Evolutionary conservation across 2,797 vertebrate species (phyloP).

Genomic region (Myotis planiceps): DNA sequence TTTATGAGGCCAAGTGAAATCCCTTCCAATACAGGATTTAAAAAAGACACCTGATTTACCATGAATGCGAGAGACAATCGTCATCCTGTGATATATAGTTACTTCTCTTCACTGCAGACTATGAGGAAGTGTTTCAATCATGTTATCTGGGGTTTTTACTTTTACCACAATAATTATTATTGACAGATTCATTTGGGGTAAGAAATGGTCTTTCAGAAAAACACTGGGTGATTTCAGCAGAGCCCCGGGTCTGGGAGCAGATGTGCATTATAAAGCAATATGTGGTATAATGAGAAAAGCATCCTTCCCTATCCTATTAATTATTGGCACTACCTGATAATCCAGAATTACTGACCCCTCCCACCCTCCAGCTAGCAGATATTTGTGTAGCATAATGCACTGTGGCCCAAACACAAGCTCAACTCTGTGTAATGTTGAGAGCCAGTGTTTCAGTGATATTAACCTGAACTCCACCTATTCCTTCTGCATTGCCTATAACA

Average conservation of each 20-base stretch:
- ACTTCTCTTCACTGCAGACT: neutral
- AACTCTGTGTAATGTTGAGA: neutral
- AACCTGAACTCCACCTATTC: neutral
- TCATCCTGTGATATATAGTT: neutral
- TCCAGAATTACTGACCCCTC: conserved; percentile 76
- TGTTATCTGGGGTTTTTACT: conserved; percentile 1
- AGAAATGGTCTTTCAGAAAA: conserved; percentile 52
- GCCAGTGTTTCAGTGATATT: neutral
- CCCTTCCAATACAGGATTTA: neutral
- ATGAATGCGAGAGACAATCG: neutral
- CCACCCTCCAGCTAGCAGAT: conserved; percentile 7
- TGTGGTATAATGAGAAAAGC: conserved; percentile 71
- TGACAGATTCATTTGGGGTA: conserved; percentile 70
- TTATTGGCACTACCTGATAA: conserved; percentile 73
- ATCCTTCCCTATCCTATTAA: conserved; percentile 78
- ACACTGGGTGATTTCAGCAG: conserved; percentile 53
- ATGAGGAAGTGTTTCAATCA: neutral
- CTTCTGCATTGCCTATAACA: neutral
- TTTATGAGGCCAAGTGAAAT: neutral
- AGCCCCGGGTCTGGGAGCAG: conserved; percentile 68
- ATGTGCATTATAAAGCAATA: conserved; percentile 72
- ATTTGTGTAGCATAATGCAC: neutral
- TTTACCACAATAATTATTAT: conserved; percentile 70
- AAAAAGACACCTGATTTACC: conserved; percentile 9
- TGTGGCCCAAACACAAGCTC: neutral